Evolutionary conservation across 2,797 vertebrate species (phyloP), one percentile per base, ranked within the genome.

Genomic region (Parauchenoglanis punctatus): DNA sequence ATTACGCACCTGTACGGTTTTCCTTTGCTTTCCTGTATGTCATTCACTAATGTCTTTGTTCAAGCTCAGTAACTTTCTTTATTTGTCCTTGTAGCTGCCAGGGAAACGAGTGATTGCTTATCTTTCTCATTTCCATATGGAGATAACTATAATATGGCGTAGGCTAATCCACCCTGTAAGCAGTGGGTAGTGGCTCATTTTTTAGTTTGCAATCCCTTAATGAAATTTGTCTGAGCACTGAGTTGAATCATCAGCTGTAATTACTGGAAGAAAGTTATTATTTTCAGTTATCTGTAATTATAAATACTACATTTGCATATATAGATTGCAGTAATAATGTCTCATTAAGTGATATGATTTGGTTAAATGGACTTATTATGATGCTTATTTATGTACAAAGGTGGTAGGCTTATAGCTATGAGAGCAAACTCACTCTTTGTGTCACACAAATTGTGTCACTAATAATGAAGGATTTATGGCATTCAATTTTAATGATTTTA

Each of bases 201-300:
- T 96, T 95, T 95, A 94, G 95, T 94, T 94, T 95, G 93, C 95
- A 95, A 94, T 96, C 94, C 94, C 94, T 95, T 96, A 95, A 96
- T 96, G 95, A 95, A 96, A 96, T 96, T 94, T 96, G 95, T 96
- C 94, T 96, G 94, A 94, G 95, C 94, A 95, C 93, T 95, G 95
- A 95, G 93, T 95, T 96, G 94, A 95, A 96, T 96, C 95, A 95
- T 67, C 94, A 93, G 92, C 93, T 92, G 86, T 96, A 96, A 95
- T 96, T 95, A 96, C 92, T 83, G 89, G 90, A 91, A 93, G 92
- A 92, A 95, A 94, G 94, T 94, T 94, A 95, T 96, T 94, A 95
- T 95, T 96, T 94, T 88, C 87, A 93, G 93, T 93, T 90, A 93
- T 95, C 95, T 92, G 88, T 95, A 95, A 95, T 91, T 88, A 92